Evolutionary conservation across 1,140 invertebrate genomes (phyloP), one percentile per base, ranked within the genome.

Genomic region (Drosophila pruinosa): DNA sequence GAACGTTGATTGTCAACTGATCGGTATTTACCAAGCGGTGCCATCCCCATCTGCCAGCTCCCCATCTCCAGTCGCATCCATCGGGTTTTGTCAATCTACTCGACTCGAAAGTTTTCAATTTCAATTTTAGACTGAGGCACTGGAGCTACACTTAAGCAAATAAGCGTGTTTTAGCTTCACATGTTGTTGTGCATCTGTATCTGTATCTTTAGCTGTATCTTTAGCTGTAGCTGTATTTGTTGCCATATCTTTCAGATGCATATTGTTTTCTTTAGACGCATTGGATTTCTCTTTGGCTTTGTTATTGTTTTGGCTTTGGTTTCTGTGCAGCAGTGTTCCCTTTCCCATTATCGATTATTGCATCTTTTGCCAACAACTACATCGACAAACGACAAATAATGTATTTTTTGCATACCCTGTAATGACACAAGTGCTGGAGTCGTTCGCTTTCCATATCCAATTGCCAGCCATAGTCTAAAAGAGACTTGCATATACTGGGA

Each of bases 1-100:
- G 82, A 74, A 85, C 74, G 74, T 74, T 85, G 81, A 85, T 85
- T 85, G 80, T 85, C 69, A 86, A 85, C 81, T 85, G 81, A 86
- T 85, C 81, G 65, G 77, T 74, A 70, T 83, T 85, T 85, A 63
- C 72, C 62, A 56, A 56, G 59, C 43, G 21, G 26, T 53, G 41
- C 17, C 12, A 4, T 22, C 24, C 28, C 14, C 26, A 24, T 28
- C 45, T 31, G 41, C 12, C 17, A 34, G 31, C 45, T 8, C 34
- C 41, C 24, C 8, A 1, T 4, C 34, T 22, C 21, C 31, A 34
- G 31, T 34, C 31, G 31, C 31, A 34, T 39, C 14, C 15, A 39
- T 39, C 38, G 12, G 8, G 5, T 39, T 6, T 28, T 39, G 39
- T 48, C 28, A 39, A 12, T 24, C n/a, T n/a, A n/a, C n/a, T n/a